phyloP scores from a whole-genome alignment of 2,888 invertebrate species.

The Xanthostigma xanthostigma region DNA sequence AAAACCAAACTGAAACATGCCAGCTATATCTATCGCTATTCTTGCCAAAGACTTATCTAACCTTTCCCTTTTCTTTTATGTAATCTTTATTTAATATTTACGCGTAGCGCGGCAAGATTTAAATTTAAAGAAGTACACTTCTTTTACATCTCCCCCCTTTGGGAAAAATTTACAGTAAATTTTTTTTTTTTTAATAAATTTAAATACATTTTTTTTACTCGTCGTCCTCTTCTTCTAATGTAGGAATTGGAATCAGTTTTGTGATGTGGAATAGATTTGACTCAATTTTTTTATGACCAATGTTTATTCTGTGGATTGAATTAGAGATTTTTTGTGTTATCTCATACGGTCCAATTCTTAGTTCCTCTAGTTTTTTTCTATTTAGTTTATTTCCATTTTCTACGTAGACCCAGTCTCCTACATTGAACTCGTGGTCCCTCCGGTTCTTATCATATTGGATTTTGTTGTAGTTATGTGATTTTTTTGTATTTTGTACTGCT shows the following conservation, averaged over 20 bases:
- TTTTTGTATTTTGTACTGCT: constrained; percentile 10
- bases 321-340: constrained; percentile 15
- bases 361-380: constrained; percentile 18
- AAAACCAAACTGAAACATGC: no score
- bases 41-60: no score
- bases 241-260: constrained; percentile 12
- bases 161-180: background rate
- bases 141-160: background rate
- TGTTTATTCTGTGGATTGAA: constrained; percentile 13
- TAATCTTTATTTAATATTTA: no score
- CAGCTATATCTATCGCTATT: no score
- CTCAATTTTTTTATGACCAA: constrained; percentile 15
- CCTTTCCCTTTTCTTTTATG: no score
- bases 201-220: no score
- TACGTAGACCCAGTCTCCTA: constrained; percentile 18
- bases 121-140: no score
- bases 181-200: background rate
- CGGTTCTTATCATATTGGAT: constrained; percentile 15
- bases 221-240: background rate
- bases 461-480: constrained; percentile 14
- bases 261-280: constrained; percentile 16
- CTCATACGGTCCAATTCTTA: constrained; percentile 16
- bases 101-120: no score
- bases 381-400: constrained; percentile 19
- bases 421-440: constrained; percentile 16